Percentiles rank a stretch among this genome's conserved stretches.
These are phyloP conservation scores for Nematopogon swammerdamellus DNA, from an alignment of 2,888 invertebrate species.

Conservation along the genomic window DNA sequence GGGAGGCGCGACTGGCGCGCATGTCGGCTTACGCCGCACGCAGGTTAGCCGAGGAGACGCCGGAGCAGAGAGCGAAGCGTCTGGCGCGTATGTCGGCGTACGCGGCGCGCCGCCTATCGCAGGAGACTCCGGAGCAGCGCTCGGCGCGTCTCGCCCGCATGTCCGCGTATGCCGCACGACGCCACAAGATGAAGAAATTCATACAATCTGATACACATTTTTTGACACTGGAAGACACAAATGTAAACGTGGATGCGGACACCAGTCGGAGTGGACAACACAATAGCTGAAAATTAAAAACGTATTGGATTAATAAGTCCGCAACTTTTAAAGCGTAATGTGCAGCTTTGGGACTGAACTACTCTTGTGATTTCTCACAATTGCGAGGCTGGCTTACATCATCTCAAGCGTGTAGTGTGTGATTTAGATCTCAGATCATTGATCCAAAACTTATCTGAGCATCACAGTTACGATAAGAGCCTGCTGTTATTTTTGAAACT, in stretches of 20 bases:
- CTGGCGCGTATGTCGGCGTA: conserved; percentile 46
- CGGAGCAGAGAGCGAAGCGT: conserved; percentile 30
- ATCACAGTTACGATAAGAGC: too few species aligned
- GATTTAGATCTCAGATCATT: too few species aligned
- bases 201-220: neutral
- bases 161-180: conserved; percentile 43
- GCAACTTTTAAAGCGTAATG: too few species aligned
- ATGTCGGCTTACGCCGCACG: conserved; percentile 47
- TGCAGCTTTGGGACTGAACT: too few species aligned
- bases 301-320: neutral
- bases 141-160: conserved; percentile 34
- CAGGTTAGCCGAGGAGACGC: conserved; percentile 31
- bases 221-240: neutral
- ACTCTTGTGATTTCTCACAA: too few species aligned
- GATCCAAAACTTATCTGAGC: too few species aligned
- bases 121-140: conserved; percentile 38
- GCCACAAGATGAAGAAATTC: conserved; percentile 32
- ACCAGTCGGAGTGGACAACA: neutral
- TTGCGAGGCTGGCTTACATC: too few species aligned
- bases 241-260: neutral
- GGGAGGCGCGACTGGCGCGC: conserved; percentile 22
- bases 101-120: conserved; percentile 40
- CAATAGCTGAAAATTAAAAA: neutral
- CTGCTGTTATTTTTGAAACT: too few species aligned
- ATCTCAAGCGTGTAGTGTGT: too few species aligned